These are phyloP conservation scores for Boloria selene DNA, from an alignment of 2,888 invertebrate genomes.

Conservation along the genomic window DNA sequence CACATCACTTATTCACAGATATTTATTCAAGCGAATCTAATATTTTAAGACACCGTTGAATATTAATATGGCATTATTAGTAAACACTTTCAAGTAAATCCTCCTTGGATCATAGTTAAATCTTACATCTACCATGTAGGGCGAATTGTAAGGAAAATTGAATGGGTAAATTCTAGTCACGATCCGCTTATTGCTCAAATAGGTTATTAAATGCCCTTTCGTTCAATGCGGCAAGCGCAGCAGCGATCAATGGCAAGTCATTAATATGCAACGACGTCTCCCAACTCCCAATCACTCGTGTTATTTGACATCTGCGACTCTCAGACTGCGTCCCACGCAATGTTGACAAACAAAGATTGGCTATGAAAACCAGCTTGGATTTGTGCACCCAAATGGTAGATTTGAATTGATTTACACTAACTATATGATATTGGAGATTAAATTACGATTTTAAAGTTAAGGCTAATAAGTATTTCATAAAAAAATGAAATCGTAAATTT, in stretches of 20 bases:
- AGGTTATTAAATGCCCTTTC: constrained; percentile 49
- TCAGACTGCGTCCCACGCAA: constrained; percentile 9
- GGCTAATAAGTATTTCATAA: background rate
- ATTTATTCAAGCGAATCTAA: constrained; percentile 18
- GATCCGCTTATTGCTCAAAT: constrained; percentile 43
- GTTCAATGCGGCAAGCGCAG: constrained; percentile 25
- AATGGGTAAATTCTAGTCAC: constrained; percentile 58
- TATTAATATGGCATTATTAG: constrained; percentile 4
- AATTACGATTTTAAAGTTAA: background rate
- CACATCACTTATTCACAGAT: constrained; percentile 9
- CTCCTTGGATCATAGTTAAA: constrained; percentile 3
- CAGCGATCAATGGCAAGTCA: constrained; percentile 42
- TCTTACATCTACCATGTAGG: constrained; percentile 1
- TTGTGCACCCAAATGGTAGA: background rate
- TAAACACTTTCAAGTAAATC: constrained; percentile 10
- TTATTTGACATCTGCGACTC: constrained; percentile 27
- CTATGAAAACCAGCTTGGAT: background rate
- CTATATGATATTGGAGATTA: too few relatives aligned
- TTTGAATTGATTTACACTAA: background rate
- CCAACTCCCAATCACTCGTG: constrained; percentile 27
- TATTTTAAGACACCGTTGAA: constrained; percentile 19
- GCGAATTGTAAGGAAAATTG: constrained; percentile 40
- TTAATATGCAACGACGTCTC: constrained; percentile 45
- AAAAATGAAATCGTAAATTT: background rate
- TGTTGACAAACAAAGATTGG: constrained; percentile 4